These are phyloP conservation scores for Cecropterus lyciades DNA, from an alignment of 1,140 invertebrate genomes.

Conservation along the genomic window DNA sequence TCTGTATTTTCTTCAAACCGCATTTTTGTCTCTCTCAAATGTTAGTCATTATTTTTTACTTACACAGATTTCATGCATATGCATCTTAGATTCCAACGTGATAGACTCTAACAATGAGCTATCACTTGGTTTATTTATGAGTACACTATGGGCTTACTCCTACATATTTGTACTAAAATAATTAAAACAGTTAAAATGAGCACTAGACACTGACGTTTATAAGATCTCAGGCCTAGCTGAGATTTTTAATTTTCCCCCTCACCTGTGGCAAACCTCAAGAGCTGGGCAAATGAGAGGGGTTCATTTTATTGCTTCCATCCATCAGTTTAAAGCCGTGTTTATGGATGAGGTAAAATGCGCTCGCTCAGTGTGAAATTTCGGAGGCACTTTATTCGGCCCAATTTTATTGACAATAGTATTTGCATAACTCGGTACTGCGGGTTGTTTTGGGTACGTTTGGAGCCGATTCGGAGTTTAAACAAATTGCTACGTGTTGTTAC, in stretches of 20 bases:
- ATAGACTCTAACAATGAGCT: too few relatives aligned
- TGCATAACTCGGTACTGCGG: conserved; percentile 39
- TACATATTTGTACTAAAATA: too few relatives aligned
- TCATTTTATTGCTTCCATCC: conserved; percentile 56
- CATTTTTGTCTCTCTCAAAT: too few relatives aligned
- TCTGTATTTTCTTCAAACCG: too few relatives aligned
- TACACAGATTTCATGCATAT: too few relatives aligned
- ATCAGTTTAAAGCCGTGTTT: conserved; percentile 52
- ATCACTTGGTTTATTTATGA: too few relatives aligned
- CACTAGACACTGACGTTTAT: conserved; percentile 11
- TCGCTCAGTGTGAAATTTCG: conserved; percentile 39
- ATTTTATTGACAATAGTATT: conserved; percentile 53
- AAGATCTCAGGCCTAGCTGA: not conserved
- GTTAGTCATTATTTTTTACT: too few relatives aligned
- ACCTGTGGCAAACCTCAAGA: conserved; percentile 44
- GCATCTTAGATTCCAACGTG: too few relatives aligned
- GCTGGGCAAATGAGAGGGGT: conserved; percentile 42
- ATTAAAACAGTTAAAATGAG: not conserved
- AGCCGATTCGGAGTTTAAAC: conserved; percentile 29
- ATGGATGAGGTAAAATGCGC: conserved; percentile 43
- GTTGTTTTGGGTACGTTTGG: conserved; percentile 32
- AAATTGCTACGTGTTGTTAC: conserved; percentile 2
- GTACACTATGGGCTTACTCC: too few relatives aligned
- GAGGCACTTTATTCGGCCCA: conserved; percentile 46
- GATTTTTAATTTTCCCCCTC: conserved; percentile 42